A percentile compares a stretch with the other conserved stretches of the same genome.
These are phyloP conservation scores for Drosophila bocki DNA, from an alignment of 1,140 invertebrate species.

Conservation along the genomic window DNA sequence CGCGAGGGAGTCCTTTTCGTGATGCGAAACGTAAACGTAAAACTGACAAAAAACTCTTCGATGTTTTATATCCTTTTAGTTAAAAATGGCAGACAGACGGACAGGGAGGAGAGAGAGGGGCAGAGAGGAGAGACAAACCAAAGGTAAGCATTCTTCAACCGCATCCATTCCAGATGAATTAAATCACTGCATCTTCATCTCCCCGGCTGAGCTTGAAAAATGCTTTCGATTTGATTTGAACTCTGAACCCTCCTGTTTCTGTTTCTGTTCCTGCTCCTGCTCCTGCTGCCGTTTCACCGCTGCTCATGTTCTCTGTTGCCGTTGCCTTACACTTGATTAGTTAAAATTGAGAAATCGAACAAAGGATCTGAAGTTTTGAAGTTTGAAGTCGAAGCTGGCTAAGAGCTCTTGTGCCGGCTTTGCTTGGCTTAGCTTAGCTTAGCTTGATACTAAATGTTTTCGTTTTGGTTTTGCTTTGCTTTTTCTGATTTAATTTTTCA, in stretches of 20 bases:
- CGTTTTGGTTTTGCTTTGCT: conserved; percentile 64
- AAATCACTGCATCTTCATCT: conserved; percentile 37
- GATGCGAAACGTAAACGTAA: conserved; percentile 42
- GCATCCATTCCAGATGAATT: conserved; percentile 33
- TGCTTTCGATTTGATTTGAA: conserved; percentile 48
- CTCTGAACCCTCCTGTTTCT: conserved; percentile 43
- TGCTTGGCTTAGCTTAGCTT: conserved; percentile 58
- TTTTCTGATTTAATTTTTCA: conserved; percentile 85
- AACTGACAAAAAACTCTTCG: conserved; percentile 53
- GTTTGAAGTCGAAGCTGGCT: conserved; percentile 29
- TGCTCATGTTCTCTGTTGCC: conserved; percentile 32
- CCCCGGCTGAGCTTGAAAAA: conserved; percentile 43
- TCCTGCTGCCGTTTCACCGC: conserved; percentile 18
- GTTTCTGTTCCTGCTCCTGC: background rate
- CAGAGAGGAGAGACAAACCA: conserved; percentile 13
- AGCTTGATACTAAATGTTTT: conserved; percentile 60
- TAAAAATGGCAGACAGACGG: conserved; percentile 20
- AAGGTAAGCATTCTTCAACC: conserved; percentile 46
- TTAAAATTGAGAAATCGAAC: conserved; percentile 65
- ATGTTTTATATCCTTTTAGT: conserved; percentile 50
- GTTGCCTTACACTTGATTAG: conserved; percentile 73
- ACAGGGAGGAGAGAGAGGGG: background rate
- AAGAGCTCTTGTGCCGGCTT: conserved; percentile 63
- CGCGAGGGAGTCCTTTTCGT: conserved; percentile 19
- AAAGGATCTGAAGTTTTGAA: conserved; percentile 55